These are phyloP conservation scores for Enoplosus armatus DNA, from an alignment of 2,797 vertebrate genomes.

Conservation along the genomic window DNA sequence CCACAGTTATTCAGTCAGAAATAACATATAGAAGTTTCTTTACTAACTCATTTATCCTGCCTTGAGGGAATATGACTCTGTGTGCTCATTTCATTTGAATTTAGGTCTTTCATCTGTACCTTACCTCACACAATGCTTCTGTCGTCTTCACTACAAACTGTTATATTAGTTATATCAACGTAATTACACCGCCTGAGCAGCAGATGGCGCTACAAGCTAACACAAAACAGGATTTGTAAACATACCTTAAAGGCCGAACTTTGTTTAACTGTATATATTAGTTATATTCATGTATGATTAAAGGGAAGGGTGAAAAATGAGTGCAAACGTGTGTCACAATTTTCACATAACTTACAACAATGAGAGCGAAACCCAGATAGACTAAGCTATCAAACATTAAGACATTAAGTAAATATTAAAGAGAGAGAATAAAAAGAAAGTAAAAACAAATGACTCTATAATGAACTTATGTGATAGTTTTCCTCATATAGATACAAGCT, in stretches of 20 bases:
- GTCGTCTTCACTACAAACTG: neutral
- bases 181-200: neutral
- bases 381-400: neutral
- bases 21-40: neutral
- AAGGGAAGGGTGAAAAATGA: neutral
- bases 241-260: too few relatives aligned
- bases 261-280: neutral
- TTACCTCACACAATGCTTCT: neutral
- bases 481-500: neutral
- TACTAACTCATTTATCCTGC: too few relatives aligned
- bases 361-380: neutral
- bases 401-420: neutral
- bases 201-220: conserved; percentile 42
- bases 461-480: neutral
- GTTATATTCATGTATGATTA: neutral
- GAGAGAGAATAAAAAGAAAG: neutral
- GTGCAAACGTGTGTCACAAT: neutral
- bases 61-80: fast-evolving
- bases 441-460: too few relatives aligned
- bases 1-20: neutral
- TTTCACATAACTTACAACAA: neutral
- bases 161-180: fast-evolving
- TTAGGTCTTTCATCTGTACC: neutral
- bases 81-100: neutral
- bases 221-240: neutral